Percentiles rank a stretch among this genome's conserved stretches.
phyloP scores from a whole-genome alignment of 1,140 invertebrate species.

The Drosophila bocki region DNA sequence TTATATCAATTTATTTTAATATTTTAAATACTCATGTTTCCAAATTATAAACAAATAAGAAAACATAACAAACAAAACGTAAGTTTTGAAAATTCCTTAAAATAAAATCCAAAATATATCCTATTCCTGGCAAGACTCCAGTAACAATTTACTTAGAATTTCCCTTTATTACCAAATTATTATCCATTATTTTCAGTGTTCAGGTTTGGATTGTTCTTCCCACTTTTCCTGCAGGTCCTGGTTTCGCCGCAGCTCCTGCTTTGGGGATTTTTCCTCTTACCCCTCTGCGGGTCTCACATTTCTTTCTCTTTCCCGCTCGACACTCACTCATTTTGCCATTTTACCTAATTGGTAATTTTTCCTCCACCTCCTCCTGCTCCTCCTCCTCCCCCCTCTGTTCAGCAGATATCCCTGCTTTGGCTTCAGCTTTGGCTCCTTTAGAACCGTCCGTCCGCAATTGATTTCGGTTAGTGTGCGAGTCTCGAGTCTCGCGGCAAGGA shows the following conservation, averaged over 20 bases:
- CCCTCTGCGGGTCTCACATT: conserved; percentile 14
- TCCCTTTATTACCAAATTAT: not conserved
- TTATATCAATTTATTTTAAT: too few relatives aligned
- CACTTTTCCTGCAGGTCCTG: conserved; percentile 7
- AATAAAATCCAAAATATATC: too few relatives aligned
- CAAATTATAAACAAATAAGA: not conserved
- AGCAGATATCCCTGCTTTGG: conserved; percentile 18
- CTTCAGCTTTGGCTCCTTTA: conserved; percentile 6
- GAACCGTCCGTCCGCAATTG: conserved; percentile 66
- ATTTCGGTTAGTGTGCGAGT: conserved; percentile 70
- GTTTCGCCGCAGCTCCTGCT: not conserved
- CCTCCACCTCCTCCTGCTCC: conserved; percentile 41
- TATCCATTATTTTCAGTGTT: conserved; percentile 2
- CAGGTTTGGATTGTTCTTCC: not conserved
- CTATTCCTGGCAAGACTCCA: too few relatives aligned
- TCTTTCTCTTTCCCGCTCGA: conserved; percentile 15
- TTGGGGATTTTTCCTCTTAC: not conserved
- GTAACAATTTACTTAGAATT: not conserved
- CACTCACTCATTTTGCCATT: conserved; percentile 80
- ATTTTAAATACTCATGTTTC: too few relatives aligned
- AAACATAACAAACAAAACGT: too few relatives aligned
- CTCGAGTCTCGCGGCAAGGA: conserved; percentile 58
- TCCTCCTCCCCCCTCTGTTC: not conserved
- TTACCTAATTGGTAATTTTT: conserved; percentile 80
- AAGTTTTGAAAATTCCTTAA: too few relatives aligned